A percentile compares a stretch with the other conserved stretches of the same genome.
Evolutionary conservation across 2,888 invertebrate species (phyloP).

Genomic region (Pheosia tremula): DNA sequence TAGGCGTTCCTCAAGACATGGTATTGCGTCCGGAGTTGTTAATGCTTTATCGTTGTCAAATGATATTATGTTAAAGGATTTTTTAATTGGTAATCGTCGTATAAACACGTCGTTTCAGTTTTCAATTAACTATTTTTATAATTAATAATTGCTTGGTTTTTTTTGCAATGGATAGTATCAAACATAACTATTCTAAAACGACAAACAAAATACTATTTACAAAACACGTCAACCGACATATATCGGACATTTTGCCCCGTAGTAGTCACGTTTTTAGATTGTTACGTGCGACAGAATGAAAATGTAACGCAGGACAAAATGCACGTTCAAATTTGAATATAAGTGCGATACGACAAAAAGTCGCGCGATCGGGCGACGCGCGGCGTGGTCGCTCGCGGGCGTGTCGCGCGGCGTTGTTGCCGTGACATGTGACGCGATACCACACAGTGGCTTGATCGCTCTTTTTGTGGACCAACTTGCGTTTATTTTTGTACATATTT

Average conservation of each 20-base stretch:
- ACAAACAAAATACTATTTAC: too few species aligned
- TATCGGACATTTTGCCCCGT: not conserved
- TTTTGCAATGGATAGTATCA: too few species aligned
- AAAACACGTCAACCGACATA: too few species aligned
- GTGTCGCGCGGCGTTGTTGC: constrained; percentile 21
- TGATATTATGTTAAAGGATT: too few species aligned
- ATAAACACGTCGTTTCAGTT: too few species aligned
- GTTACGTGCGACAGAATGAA: not conserved
- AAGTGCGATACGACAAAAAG: constrained; percentile 17
- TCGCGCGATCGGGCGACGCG: constrained; percentile 14
- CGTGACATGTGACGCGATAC: constrained; percentile 31
- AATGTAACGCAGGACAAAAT: not conserved
- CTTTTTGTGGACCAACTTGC: constrained; percentile 31
- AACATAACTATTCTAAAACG: too few species aligned
- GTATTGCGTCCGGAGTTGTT: not conserved
- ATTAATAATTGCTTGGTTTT: too few species aligned
- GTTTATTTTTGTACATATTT: constrained; percentile 19
- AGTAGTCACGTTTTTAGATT: not conserved
- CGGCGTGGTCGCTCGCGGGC: constrained; percentile 23
- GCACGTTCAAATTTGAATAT: constrained; percentile 8
- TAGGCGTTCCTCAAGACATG: not conserved
- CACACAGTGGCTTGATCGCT: constrained; percentile 18
- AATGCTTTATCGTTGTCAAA: not conserved
- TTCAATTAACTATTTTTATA: too few species aligned
- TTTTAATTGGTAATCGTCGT: too few species aligned